Percentiles rank a stretch among this genome's conserved stretches.
Evolutionary conservation across 2,797 vertebrate species (phyloP).

Genomic region (Semaprochilodus insignis): DNA sequence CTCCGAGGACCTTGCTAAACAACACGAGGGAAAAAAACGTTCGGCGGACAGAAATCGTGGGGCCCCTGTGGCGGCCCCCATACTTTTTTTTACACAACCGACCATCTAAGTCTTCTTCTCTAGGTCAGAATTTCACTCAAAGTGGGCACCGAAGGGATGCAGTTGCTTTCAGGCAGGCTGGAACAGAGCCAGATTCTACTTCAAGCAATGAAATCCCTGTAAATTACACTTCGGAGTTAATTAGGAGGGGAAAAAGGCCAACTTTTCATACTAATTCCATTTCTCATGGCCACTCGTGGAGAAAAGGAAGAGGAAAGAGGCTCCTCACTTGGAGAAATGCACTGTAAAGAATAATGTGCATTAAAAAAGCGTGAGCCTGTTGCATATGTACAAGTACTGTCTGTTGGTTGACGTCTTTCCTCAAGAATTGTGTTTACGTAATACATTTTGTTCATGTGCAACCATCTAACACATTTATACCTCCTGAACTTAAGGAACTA

Average conservation of each 20-base stretch:
- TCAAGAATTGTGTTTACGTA: neutral
- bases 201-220: constrained; percentile 69
- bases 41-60: constrained; percentile 82
- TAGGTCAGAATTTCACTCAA: constrained; percentile 80
- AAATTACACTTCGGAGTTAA: constrained; percentile 67
- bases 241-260: constrained; percentile 54
- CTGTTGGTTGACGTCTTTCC: too few species aligned
- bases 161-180: constrained; percentile 78
- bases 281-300: neutral
- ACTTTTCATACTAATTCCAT: neutral
- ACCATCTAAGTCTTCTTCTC: constrained; percentile 20
- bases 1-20: constrained; percentile 50
- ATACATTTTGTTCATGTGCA: neutral
- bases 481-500: too few species aligned
- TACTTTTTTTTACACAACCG: constrained; percentile 67
- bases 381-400: neutral
- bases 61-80: constrained; percentile 70
- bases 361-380: neutral
- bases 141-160: constrained; percentile 39
- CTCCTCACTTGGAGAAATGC: neutral
- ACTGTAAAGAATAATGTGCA: neutral
- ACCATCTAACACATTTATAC: too few species aligned
- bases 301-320: neutral
- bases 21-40: constrained; percentile 65
- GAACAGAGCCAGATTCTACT: constrained; percentile 80